phyloP scores from a whole-genome alignment of 2,113 vertebrate species.

The Paratilapia polleni region DNA sequence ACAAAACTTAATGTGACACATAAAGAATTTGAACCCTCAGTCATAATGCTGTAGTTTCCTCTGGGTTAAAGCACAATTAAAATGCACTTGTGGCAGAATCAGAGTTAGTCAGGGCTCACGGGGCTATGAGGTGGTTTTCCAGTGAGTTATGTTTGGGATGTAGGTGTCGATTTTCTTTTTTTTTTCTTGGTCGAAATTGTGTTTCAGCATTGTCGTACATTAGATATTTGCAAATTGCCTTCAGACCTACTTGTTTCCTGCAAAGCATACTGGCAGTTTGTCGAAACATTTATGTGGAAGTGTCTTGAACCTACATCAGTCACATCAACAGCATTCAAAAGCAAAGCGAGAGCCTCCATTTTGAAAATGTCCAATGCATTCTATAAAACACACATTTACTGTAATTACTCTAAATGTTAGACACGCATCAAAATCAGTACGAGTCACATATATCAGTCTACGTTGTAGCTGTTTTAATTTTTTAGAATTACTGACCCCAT shows the following conservation, averaged over 20 bases:
- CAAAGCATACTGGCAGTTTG: not conserved
- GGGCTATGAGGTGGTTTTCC: not conserved
- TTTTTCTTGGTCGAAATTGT: too few species aligned
- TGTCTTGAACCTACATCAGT: not conserved
- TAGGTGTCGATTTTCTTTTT: not conserved
- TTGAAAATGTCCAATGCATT: not conserved
- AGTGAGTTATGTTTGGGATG: not conserved
- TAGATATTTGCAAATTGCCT: not conserved
- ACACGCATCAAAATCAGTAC: not conserved
- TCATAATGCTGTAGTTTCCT: not conserved
- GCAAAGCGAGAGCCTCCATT: not conserved
- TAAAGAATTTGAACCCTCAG: not conserved
- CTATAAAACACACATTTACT: not conserved
- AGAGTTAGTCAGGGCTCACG: not conserved
- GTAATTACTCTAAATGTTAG: not conserved
- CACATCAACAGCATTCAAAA: not conserved
- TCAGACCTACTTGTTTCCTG: not conserved
- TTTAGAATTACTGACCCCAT: conserved; percentile 48
- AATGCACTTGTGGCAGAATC: not conserved
- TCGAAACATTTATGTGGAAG: not conserved
- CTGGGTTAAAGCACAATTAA: not conserved
- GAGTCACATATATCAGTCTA: not conserved
- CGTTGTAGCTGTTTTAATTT: not conserved
- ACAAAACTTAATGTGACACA: not conserved
- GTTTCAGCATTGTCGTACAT: not conserved